phyloP scores from a whole-genome alignment of 2,797 vertebrate species.

The Allobates femoralis region DNA sequence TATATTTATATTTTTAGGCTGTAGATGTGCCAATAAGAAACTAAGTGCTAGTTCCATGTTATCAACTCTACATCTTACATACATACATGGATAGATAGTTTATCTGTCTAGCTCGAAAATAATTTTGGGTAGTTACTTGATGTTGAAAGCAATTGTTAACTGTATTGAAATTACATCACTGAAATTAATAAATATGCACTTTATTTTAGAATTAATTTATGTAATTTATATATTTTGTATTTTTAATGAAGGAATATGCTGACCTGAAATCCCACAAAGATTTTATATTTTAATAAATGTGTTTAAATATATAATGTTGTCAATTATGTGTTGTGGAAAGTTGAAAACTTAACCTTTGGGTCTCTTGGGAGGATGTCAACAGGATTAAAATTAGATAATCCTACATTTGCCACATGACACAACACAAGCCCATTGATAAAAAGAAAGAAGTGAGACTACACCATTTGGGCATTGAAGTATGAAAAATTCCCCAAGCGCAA shows the following conservation, averaged over 20 bases:
- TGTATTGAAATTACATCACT: not conserved
- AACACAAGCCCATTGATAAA: slow-evolving; percentile 76
- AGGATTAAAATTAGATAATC: slow-evolving; percentile 71
- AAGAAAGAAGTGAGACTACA: slow-evolving; percentile 83
- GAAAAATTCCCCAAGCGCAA: slow-evolving; percentile 74
- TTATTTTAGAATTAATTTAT: slow-evolving; percentile 25
- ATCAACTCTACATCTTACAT: not conserved
- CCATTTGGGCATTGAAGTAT: slow-evolving; percentile 71
- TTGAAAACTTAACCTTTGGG: not conserved
- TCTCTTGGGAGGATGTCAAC: slow-evolving; percentile 50
- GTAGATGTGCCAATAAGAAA: too few species aligned
- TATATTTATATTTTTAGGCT: not conserved
- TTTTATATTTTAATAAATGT: slow-evolving; percentile 9
- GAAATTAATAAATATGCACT: slow-evolving; percentile 20
- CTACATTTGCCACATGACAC: slow-evolving; percentile 72
- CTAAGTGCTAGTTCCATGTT: not conserved
- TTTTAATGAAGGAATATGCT: slow-evolving; percentile 9
- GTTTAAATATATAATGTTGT: not conserved
- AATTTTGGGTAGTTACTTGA: not conserved
- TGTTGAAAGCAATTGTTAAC: not conserved
- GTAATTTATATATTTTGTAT: not conserved
- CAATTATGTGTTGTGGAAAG: slow-evolving; percentile 32
- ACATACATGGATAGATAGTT: not conserved
- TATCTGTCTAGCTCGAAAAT: too few species aligned
- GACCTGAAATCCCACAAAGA: not conserved